Conservation (phyloP, 2,797 vertebrate genomes). For the Enteromius unitaeniatus region DNA sequence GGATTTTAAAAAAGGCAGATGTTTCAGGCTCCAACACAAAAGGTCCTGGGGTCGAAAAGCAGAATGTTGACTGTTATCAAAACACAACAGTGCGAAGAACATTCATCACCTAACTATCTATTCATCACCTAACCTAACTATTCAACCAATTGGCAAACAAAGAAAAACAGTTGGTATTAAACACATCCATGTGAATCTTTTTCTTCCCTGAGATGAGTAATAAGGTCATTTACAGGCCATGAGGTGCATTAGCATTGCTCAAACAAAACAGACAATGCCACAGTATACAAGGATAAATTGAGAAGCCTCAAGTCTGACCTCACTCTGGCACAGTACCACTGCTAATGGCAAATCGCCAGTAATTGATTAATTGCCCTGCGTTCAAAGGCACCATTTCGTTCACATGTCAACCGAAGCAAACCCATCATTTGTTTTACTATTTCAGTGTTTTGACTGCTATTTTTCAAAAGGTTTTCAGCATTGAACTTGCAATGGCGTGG, state of each 20-base stretch:
- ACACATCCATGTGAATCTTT: slow-evolving; percentile 48
- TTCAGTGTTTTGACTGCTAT: slow-evolving; percentile 30
- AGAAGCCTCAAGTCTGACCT: slow-evolving; percentile 56
- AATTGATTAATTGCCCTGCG: slow-evolving; percentile 60
- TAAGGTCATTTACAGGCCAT: slow-evolving; percentile 59
- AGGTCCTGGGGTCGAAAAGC: slow-evolving; percentile 49
- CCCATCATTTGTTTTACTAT: slow-evolving; percentile 44
- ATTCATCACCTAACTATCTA: slow-evolving; percentile 52
- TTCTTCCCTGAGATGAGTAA: slow-evolving; percentile 48
- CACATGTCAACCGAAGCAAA: slow-evolving; percentile 54
- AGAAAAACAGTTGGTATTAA: slow-evolving; percentile 53
- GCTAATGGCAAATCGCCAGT: slow-evolving; percentile 58
- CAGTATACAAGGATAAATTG: slow-evolving; percentile 54
- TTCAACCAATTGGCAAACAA: slow-evolving; percentile 42
- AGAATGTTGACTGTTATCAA: slow-evolving; percentile 55
- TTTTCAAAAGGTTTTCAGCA: slow-evolving; percentile 52
- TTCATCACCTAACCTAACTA: slow-evolving; percentile 57
- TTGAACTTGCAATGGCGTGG: neutral
- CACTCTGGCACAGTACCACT: slow-evolving; percentile 49
- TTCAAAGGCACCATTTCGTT: slow-evolving; percentile 52
- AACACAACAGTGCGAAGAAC: slow-evolving; percentile 28
- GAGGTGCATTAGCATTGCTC: slow-evolving; percentile 56
- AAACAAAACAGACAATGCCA: slow-evolving; percentile 58
- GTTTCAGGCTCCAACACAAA: slow-evolving; percentile 49
- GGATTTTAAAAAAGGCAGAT: slow-evolving; percentile 38